Base-by-base conservation (phyloP, 2,797 vertebrate genomes). In the Dromococcyx pavoninus region DNA sequence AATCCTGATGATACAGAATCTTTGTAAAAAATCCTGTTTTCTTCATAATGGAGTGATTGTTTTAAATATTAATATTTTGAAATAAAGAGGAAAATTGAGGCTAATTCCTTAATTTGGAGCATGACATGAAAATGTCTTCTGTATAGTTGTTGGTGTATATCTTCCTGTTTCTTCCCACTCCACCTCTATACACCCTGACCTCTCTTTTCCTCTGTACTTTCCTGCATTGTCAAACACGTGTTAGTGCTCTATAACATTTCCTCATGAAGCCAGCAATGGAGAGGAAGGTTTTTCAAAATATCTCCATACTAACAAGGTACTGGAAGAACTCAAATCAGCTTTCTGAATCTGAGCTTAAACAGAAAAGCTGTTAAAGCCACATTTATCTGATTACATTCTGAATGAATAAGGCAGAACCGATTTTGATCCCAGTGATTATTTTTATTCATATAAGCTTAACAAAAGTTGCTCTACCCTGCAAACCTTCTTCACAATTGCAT, bases 351-450 rank as follows among this genome's bases (percentile, higher is more conserved):
- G 22, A 10, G 14, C n/a, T 89, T 69, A 70, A 95, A 91, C 19
- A 84, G n/a, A 87, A 75, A 88, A 82, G 64, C 17, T 91, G n/a
- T 88, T 93, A 87, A 78, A 11, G 27, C 21, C 24, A 33, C 50
- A 65, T 81, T 87, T 91, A 66, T 39, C 48, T 90, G 44, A 84
- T 91, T 94, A 74, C 27, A 75, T 87, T 95, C 72, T 74, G 76
- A 93, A 92, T 87, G 65, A 90, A 44, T 65, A 74, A 91, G 3
- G 24, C 82, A 17, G n/a, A 87, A 76, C 44, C 89, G 32, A 82
- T 41, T 78, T 91, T 75, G 60, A 61, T 91, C 41, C 15, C 6
- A 82, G 21, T 74, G 19, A 44, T 91, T 70, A 60, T 67, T 95
- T 86, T 94, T 87, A 91, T 72, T 80, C 43, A 82, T n/a, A 28